Base-by-base conservation (phyloP, 2,113 vertebrate species). In the Papio anubis region DNA sequence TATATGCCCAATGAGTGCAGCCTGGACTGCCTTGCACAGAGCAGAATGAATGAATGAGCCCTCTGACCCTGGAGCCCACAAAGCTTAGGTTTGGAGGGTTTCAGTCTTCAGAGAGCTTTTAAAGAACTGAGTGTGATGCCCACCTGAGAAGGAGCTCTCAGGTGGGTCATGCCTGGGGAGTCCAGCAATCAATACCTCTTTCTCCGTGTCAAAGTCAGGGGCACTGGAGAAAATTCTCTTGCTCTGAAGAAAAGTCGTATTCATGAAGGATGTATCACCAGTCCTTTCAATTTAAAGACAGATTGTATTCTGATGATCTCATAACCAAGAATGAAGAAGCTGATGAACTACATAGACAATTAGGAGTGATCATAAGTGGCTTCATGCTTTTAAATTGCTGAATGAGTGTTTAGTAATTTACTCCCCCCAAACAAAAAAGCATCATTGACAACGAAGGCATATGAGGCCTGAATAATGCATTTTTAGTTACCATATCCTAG, bases 401-500 rank as follows among this genome's bases (percentile, higher is more conserved):
- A 88, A 35, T 57, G 83, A 92, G 4, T 92, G 5, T 8, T 94
- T 83, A 43, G 43, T 55, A 79, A 75, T 87, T 88, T 90, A 94
- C 30, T 89, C 20, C 48, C 25, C 43, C 32, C 45, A 76, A 85
- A 88, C 59, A 94, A 90, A 93, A 0, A 40, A 48, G 35, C 18
- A 84, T 14, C 43, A 82, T 59, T 70, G 59, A 79, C 81, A 93
- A 84, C 78, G 70, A 97, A 93, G 72, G 25, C 32, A 55, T 17
- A 27, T 27, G 52, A 94, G 66, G 32, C 21, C 35, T 38, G 68
- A 72, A 93, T 61, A 81, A 88, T 88, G 80, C 27, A 95, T 68
- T 95, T 91, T 11, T 43, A 76, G 48, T 85, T 68, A 87, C 45
- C 38, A 83, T 81, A 82, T 81, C 66, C n/a, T 96, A 95, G 94